A percentile compares a stretch with the other conserved stretches of the same genome.
Evolutionary conservation across 2,797 vertebrate genomes (phyloP).

Genomic region (Aphelocoma californica): DNA sequence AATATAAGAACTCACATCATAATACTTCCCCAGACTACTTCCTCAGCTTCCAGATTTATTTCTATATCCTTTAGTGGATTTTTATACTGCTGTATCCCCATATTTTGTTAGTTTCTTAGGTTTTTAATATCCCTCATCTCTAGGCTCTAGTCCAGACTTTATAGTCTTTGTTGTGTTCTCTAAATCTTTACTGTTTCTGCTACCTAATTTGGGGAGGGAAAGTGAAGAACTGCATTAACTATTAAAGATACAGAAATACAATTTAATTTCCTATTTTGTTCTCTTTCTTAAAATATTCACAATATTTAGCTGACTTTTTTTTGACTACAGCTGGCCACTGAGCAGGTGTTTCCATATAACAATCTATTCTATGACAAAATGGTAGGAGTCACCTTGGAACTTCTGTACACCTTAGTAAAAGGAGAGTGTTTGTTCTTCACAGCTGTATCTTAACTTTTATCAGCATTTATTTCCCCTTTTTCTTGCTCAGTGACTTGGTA

Average conservation of each 20-base stretch:
- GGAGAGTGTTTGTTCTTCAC: not conserved
- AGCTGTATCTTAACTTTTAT: not conserved
- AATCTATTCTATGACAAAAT: not conserved
- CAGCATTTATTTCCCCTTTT: not conserved
- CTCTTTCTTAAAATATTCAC: not conserved
- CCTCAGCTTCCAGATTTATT: not conserved
- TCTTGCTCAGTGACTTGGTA: not conserved
- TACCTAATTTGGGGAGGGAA: not conserved
- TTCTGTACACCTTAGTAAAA: not conserved
- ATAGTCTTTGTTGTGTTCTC: not conserved
- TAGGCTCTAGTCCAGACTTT: not conserved
- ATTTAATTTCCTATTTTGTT: not conserved
- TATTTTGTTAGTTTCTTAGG: not conserved
- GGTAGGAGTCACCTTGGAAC: not conserved
- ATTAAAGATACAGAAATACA: not conserved
- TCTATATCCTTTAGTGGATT: not conserved
- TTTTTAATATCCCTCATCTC: not conserved
- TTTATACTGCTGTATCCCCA: not conserved
- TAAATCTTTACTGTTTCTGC: not conserved
- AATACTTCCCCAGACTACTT: not conserved
- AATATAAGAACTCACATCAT: rapidly evolving
- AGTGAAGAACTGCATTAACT: not conserved
- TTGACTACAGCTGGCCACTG: not conserved
- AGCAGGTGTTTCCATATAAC: not conserved
- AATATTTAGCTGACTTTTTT: not conserved